Conservation (phyloP, 2,888 invertebrate genomes). For the Leptopilina syphax region DNA sequence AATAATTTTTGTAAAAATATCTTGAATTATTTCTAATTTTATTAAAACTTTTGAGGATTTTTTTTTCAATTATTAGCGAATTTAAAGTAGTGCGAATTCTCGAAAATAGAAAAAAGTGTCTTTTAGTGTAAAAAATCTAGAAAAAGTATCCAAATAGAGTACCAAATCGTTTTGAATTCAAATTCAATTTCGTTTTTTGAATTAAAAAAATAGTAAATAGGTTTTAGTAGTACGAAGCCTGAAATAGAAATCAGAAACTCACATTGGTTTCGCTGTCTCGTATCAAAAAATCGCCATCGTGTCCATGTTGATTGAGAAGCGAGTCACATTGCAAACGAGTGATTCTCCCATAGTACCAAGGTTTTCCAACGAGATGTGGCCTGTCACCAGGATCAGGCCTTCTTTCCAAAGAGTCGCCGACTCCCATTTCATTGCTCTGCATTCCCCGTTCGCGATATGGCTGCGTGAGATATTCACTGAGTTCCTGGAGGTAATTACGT, state of each 20-base stretch:
- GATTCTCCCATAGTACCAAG: constrained; percentile 98
- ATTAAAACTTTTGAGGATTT: too few relatives aligned
- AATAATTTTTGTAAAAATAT: too few relatives aligned
- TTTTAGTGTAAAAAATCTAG: too few relatives aligned
- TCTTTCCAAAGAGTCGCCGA: constrained; percentile 52
- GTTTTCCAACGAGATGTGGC: constrained; percentile 87
- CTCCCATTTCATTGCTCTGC: constrained; percentile 52
- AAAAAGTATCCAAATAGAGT: too few relatives aligned
- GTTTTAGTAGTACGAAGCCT: too few relatives aligned
- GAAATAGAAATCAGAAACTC: constrained; percentile 73
- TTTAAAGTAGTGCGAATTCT: too few relatives aligned
- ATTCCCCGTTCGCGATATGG: constrained; percentile 83
- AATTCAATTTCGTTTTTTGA: too few relatives aligned
- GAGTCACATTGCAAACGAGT: constrained; percentile 97
- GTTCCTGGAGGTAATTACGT: constrained; percentile 94
- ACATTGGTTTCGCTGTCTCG: constrained; percentile 99
- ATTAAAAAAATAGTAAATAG: too few relatives aligned
- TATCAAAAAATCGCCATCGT: constrained; percentile 99
- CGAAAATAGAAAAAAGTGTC: too few relatives aligned
- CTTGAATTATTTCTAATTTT: too few relatives aligned
- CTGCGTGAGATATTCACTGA: constrained; percentile 92
- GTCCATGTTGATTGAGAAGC: constrained; percentile 95
- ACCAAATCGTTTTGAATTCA: too few relatives aligned
- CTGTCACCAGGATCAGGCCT: constrained; percentile 78
- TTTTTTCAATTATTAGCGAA: too few relatives aligned